phyloP scores from a whole-genome alignment of 2,888 invertebrate species.

The Drosophila borealis region DNA sequence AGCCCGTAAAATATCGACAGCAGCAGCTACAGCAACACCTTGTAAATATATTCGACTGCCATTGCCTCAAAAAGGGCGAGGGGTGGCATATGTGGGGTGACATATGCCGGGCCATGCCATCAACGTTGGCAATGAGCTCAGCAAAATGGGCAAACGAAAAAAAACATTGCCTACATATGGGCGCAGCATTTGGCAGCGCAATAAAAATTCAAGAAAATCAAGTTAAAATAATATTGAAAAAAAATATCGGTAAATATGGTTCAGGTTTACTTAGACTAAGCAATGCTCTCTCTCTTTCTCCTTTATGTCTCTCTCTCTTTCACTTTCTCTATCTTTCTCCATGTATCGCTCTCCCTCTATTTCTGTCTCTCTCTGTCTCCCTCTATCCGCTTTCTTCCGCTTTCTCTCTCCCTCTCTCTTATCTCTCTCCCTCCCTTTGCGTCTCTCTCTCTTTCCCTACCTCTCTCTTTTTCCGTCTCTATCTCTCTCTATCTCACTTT shows the following conservation, averaged over 20 bases:
- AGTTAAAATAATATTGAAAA: slow-evolving; percentile 3
- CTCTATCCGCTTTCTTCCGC: too few relatives aligned
- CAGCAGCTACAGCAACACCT: slow-evolving; percentile 46
- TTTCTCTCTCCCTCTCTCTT: too few relatives aligned
- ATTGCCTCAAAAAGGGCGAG: neutral
- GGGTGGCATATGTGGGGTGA: neutral
- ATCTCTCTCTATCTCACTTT: too few relatives aligned
- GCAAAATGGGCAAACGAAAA: slow-evolving; percentile 23
- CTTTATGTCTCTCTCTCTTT: too few relatives aligned
- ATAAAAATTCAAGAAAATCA: slow-evolving; percentile 29
- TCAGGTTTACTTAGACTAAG: neutral
- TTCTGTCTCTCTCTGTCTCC: too few relatives aligned
- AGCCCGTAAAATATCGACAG: slow-evolving; percentile 76
- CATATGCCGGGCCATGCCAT: slow-evolving; percentile 4
- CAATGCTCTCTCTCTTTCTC: neutral
- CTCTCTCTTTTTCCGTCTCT: too few relatives aligned
- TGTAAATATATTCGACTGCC: slow-evolving; percentile 26
- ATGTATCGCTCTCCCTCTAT: too few relatives aligned
- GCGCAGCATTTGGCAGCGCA: slow-evolving; percentile 50
- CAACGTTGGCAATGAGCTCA: slow-evolving; percentile 36
- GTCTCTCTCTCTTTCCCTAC: too few relatives aligned
- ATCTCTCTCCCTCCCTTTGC: too few relatives aligned
- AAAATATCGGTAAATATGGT: neutral
- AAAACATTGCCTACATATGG: slow-evolving; percentile 50
- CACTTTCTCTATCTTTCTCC: too few relatives aligned